Percentiles rank a stretch among this genome's conserved stretches.
Conservation (phyloP, 2,797 vertebrate species). For the Echeneis naucrates region DNA sequence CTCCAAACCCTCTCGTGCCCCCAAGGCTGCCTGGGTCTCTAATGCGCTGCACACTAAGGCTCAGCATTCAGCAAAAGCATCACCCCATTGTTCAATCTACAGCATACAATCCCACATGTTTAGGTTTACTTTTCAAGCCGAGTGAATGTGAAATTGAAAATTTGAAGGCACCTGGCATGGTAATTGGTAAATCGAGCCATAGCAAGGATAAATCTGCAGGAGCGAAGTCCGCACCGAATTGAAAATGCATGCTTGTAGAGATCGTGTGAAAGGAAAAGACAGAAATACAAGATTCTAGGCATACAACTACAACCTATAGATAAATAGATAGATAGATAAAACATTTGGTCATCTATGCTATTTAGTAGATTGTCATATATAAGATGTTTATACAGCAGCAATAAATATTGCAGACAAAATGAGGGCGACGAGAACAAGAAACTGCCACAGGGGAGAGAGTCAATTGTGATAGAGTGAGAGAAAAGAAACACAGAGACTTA, state of each 20-base stretch:
- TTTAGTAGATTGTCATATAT: not conserved
- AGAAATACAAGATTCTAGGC: slow-evolving; percentile 12
- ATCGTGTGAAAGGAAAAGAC: slow-evolving; percentile 10
- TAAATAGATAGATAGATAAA: slow-evolving; percentile 10
- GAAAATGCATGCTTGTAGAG: slow-evolving; percentile 54
- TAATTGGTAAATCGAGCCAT: slow-evolving; percentile 56
- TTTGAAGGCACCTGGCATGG: slow-evolving; percentile 51
- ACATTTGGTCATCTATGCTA: not conserved
- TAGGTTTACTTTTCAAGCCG: slow-evolving; percentile 51
- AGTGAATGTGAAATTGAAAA: slow-evolving; percentile 68
- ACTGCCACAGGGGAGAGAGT: slow-evolving; percentile 23
- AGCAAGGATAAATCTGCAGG: slow-evolving; percentile 60
- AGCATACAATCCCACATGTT: slow-evolving; percentile 49
- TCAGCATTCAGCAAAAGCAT: slow-evolving; percentile 8
- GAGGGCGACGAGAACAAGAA: slow-evolving; percentile 24
- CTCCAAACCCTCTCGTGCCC: not conserved
- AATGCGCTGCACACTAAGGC: slow-evolving; percentile 10
- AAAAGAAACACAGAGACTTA: slow-evolving; percentile 36
- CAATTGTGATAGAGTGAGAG: slow-evolving; percentile 29
- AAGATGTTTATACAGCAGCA: not conserved
- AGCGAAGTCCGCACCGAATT: slow-evolving; percentile 68
- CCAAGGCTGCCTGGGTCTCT: slow-evolving; percentile 21
- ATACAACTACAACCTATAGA: not conserved
- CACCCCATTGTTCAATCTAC: not conserved
- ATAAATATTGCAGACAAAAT: slow-evolving; percentile 3